These are phyloP conservation scores for Heliopora coerulea DNA, from an alignment of 92 coral and sea anemone genomes.

Conservation along the genomic window DNA sequence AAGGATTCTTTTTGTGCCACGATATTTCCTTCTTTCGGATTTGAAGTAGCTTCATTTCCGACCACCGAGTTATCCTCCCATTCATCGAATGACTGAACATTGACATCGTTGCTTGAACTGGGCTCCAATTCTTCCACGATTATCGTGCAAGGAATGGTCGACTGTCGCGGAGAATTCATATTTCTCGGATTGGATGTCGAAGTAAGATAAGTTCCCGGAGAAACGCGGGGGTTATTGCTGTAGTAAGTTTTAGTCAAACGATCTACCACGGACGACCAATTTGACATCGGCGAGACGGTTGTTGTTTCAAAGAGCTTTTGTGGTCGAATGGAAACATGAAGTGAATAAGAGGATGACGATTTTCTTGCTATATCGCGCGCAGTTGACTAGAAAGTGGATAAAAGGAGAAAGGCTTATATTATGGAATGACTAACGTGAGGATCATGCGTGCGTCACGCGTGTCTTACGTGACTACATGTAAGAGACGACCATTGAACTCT, in stretches of 20 bases:
- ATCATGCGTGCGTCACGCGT: no score
- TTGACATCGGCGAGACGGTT: background rate
- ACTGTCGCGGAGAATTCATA: background rate
- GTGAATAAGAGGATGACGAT: constrained; percentile 79
- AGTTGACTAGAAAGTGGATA: constrained; percentile 52
- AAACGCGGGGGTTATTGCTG: background rate
- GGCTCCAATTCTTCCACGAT: background rate
- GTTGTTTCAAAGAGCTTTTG: constrained; percentile 52
- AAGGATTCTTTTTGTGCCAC: background rate
- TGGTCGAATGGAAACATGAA: constrained; percentile 73
- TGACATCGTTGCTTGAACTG: background rate
- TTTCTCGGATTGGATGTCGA: constrained; percentile 1
- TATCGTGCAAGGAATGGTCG: background rate
- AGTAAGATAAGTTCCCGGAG: constrained; percentile 24
- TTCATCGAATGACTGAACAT: background rate
- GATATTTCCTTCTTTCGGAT: background rate
- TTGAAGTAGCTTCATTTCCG: background rate
- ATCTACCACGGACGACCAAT: constrained; percentile 1
- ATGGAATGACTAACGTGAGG: background rate
- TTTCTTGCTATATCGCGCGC: constrained; percentile 66
- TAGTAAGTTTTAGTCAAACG: constrained; percentile 8
- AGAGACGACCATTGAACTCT: no score
- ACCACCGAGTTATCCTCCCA: background rate
- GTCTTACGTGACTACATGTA: no score
- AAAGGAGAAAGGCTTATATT: background rate